Evolutionary conservation across 2,113 vertebrate genomes (phyloP), one percentile per base, ranked within the genome.

Genomic region (Coreoperca whiteheadi): DNA sequence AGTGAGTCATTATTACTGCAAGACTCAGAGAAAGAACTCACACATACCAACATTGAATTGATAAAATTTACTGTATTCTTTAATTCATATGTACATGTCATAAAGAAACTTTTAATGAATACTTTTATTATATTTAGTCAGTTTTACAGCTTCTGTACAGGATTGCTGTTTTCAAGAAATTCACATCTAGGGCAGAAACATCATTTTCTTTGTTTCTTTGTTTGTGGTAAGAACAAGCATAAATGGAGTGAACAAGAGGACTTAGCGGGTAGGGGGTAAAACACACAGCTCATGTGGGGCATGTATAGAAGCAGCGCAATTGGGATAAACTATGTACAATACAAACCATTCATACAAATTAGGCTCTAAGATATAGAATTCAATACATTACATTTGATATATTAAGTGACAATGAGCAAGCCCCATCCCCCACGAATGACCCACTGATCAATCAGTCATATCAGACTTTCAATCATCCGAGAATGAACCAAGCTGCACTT

Each of bases 321-420:
- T 96, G 93, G 92, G 95, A 95, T 97, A 95, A 97, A 96, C 96
- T 99, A 99, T 99, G 93, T 99, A 99, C 97, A 99, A 96, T 98
- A 98, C 97, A 98, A 99, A 99, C 96, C 97, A 97, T 97, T 98
- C 97, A 97, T 97, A 98, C 97, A 99, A 99, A 98, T 97, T 96
- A 97, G 96, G 96, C 96, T 95, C 97, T 97, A 98, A 95, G 96
- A 97, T 98, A 97, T 96, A 97, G 93, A 97, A 96, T 97, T 97
- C 95, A 96, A 96, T 97, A 98, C 97, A 98, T 97, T 94, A 94
- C 91, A 91, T 90, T 93, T 97, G 86, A 95, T 96, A 96, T 97
- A 96, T 95, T 96, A 96, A 96, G 96, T 93, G 85, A 94, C 86
- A 96, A 97, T 96, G 96, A 97, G 95, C 95, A 95, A 96, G 94